Evolutionary conservation across 1,140 invertebrate species (phyloP), one percentile per base, ranked within the genome.

Genomic region (Papilio dardanus): DNA sequence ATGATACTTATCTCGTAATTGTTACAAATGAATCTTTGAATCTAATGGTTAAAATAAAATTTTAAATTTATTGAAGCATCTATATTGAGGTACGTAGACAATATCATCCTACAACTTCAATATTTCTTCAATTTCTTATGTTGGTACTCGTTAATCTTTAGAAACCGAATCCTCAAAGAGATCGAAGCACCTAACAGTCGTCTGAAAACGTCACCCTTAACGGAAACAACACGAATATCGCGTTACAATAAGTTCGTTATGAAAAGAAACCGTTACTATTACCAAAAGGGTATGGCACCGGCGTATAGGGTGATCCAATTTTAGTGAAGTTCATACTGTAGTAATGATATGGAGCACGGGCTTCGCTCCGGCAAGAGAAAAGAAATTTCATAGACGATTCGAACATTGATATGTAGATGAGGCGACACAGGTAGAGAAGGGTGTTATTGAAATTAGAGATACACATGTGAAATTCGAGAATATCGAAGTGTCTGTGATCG

Each of bases 1-100:
- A 88, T 87, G 91, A 92, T 93, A 89, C 90, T 90, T 93, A 93
- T 93, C 91, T 88, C 84, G 85, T 91, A 89, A 93, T 93, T 92
- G 91, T 89, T 87, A 93, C 91, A 88, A 90, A 92, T 91, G 85
- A 83, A 77, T 86, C 77, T 84, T 69, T 40, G 42, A 8, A 69
- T 69, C 19, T 37, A 24, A 28, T 37, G 2, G 67, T 35, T 69
- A 5, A 69, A 69, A 40, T 40, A 35, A 40, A 69, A 21, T 12
- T 69, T 19, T 67, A 67, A 67, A 14, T 67, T 33, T n/a, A 50
- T 3, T 62, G 54, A 4, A 62, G 54, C 12, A 62, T 24, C 24
- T 62, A 28, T 6, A 62, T n/a, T n/a, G 30, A 28, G 24, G 24
- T 28, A n/a, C 67, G n/a, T 19, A 33, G 30, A 19, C 10, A 40